A percentile compares a stretch with the other conserved stretches of the same genome.
These are phyloP conservation scores for Mellilla xanthometata DNA, from an alignment of 2,888 invertebrate species.

Conservation along the genomic window DNA sequence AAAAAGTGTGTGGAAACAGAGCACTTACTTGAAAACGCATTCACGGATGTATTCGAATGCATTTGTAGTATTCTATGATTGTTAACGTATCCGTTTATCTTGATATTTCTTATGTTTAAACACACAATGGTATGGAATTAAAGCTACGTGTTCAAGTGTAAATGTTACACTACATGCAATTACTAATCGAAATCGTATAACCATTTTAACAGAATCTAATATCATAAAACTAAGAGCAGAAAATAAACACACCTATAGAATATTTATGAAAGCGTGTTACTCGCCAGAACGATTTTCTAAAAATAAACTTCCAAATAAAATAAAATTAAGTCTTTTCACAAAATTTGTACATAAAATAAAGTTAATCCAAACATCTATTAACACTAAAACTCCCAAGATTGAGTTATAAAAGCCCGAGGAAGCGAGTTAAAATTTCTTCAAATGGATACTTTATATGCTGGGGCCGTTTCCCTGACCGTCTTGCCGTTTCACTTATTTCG, in stretches of 20 bases:
- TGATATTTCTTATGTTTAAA: no score
- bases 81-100: background rate
- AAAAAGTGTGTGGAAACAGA: slow-evolving; percentile 28
- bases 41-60: slow-evolving; percentile 6
- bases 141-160: no score
- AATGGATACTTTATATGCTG: slow-evolving; percentile 70
- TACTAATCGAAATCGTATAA: no score
- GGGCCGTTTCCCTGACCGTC: slow-evolving; percentile 61
- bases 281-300: slow-evolving; percentile 1
- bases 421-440: slow-evolving; percentile 57
- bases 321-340: slow-evolving; percentile 22
- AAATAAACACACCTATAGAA: no score
- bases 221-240: no score
- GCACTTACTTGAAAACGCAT: slow-evolving; percentile 10
- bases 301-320: slow-evolving; percentile 15
- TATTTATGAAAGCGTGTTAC: slow-evolving; percentile 2
- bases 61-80: background rate
- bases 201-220: no score
- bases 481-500: slow-evolving; percentile 72
- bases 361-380: slow-evolving; percentile 36
- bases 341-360: slow-evolving; percentile 34
- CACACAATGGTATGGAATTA: no score
- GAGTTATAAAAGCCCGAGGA: slow-evolving; percentile 47
- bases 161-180: no score
- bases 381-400: slow-evolving; percentile 47